phyloP scores from a whole-genome alignment of 1,140 invertebrate species.

The Paramacrobiotus metropolitanus region DNA sequence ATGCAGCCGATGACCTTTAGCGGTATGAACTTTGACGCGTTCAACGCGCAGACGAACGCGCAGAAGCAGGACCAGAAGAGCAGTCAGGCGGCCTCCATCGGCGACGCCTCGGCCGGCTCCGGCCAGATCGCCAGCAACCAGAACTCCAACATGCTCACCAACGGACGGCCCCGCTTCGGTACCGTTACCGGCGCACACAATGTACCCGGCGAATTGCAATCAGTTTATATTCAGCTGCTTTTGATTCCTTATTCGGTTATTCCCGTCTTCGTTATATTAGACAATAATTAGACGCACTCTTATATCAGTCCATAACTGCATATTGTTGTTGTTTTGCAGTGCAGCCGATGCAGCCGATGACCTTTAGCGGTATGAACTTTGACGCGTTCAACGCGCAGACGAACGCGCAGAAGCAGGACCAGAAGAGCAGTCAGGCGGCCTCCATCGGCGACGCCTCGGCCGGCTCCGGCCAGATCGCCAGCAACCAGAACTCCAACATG shows the following conservation, averaged over 20 bases:
- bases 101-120: not conserved
- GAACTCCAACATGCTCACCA: not conserved
- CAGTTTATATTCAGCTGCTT: too few relatives aligned
- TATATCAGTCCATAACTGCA: too few relatives aligned
- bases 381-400: not conserved
- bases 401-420: not conserved
- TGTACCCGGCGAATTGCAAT: too few relatives aligned
- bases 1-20: not conserved
- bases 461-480: not conserved
- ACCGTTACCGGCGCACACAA: too few relatives aligned
- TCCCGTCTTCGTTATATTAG: too few relatives aligned
- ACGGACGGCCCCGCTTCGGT: too few relatives aligned
- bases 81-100: not conserved
- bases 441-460: not conserved
- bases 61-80: not conserved
- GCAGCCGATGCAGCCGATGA: too few relatives aligned
- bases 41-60: not conserved
- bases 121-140: not conserved
- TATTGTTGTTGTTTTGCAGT: not conserved
- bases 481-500: not conserved
- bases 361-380: not conserved
- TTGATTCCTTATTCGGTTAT: too few relatives aligned
- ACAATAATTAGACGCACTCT: too few relatives aligned
- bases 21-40: not conserved
- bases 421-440: not conserved